A percentile compares a stretch with the other conserved stretches of the same genome.
These are phyloP conservation scores for Pycnonotus jocosus DNA, from an alignment of 2,113 vertebrate genomes.

Conservation along the genomic window DNA sequence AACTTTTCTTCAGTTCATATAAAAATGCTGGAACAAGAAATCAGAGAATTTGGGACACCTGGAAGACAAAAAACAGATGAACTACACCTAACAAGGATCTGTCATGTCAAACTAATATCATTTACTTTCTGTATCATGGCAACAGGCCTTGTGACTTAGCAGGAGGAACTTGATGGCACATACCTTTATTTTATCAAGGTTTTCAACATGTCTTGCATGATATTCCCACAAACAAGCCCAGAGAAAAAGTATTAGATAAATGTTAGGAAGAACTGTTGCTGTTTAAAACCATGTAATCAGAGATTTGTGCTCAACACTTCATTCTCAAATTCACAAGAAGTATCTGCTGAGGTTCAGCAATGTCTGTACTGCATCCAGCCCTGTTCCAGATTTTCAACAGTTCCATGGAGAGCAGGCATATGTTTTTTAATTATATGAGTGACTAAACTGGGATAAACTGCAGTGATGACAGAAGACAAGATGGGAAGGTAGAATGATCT, in stretches of 20 bases:
- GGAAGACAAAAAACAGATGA: neutral
- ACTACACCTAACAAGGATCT: neutral
- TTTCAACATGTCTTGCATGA: neutral
- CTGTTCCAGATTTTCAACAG: neutral
- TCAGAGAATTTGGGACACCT: neutral
- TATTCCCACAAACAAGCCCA: neutral
- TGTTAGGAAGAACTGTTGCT: neutral
- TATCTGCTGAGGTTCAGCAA: neutral
- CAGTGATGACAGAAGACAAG: slow-evolving; percentile 8
- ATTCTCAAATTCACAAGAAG: neutral
- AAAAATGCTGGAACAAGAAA: neutral
- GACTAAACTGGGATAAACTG: neutral
- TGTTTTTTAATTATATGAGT: neutral
- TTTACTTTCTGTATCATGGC: neutral
- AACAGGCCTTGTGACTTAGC: neutral
- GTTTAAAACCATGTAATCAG: neutral
- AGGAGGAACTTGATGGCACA: neutral
- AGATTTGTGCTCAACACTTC: neutral
- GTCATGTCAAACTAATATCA: neutral
- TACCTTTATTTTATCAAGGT: neutral
- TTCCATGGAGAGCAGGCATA: neutral
- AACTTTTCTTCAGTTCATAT: neutral
- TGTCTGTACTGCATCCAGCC: neutral
- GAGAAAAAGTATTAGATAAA: neutral
- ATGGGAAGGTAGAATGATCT: neutral